These are phyloP conservation scores for Chaetophractus vellerosus DNA, from an alignment of 2,797 vertebrate species.

Conservation along the genomic window DNA sequence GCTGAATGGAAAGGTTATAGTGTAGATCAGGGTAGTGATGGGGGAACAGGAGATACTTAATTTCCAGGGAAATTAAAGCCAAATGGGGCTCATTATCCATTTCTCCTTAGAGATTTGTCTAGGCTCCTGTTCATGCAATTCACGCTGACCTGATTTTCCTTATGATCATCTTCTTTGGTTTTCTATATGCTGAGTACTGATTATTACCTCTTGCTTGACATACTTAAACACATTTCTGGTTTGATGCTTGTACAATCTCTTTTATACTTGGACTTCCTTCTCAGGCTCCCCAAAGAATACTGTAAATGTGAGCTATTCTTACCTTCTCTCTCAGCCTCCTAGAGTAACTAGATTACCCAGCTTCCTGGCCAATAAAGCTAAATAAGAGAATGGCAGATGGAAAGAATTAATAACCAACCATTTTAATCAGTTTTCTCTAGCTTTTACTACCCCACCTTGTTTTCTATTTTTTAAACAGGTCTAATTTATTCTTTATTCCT, in stretches of 20 bases:
- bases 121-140: neutral
- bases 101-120: neutral
- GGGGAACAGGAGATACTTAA: neutral
- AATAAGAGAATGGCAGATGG: neutral
- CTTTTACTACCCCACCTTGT: neutral
- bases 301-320: neutral
- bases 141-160: neutral
- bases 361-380: neutral
- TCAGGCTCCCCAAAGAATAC: neutral
- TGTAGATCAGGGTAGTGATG: neutral
- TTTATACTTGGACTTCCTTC: neutral
- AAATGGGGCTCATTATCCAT: neutral
- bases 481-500: neutral
- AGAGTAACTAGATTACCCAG: neutral
- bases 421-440: neutral
- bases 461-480: neutral
- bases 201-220: neutral
- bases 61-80: neutral
- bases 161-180: neutral
- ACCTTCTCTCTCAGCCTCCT: neutral
- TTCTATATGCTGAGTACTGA: neutral
- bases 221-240: neutral
- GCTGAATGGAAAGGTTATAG: neutral
- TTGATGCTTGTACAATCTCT: neutral
- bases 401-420: neutral